A percentile compares a stretch with the other conserved stretches of the same genome.
These are phyloP conservation scores for Molorchus minor DNA, from an alignment of 2,888 invertebrate genomes.

Conservation along the genomic window DNA sequence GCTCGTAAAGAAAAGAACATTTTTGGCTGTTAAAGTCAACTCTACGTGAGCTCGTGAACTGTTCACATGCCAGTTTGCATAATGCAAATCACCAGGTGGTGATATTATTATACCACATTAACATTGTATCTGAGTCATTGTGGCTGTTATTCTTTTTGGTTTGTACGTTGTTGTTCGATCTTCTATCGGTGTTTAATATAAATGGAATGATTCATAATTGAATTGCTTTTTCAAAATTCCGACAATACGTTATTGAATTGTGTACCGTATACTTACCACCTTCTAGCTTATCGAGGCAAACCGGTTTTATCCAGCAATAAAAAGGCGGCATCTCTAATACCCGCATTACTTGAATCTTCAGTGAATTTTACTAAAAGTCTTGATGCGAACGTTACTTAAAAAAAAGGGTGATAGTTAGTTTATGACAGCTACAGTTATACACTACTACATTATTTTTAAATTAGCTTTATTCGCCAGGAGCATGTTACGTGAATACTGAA, in stretches of 20 bases:
- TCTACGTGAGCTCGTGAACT: constrained; percentile 39
- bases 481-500: too few relatives aligned
- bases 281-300: constrained; percentile 6
- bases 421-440: too few relatives aligned
- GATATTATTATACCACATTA: constrained; percentile 55
- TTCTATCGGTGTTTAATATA: constrained; percentile 24
- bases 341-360: too few relatives aligned
- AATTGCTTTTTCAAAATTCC: constrained; percentile 30
- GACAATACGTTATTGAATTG: constrained; percentile 31
- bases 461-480: too few relatives aligned
- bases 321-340: too few relatives aligned
- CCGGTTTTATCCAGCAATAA: too few relatives aligned
- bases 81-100: constrained; percentile 54
- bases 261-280: constrained; percentile 30
- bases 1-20: too few relatives aligned
- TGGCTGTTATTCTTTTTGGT: constrained; percentile 20
- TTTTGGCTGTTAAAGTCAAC: too few relatives aligned
- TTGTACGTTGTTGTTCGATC: constrained; percentile 3
- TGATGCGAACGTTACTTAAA: too few relatives aligned
- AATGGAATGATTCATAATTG: constrained; percentile 41
- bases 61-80: constrained; percentile 52
- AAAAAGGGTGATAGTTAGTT: too few relatives aligned
- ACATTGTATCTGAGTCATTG: constrained; percentile 48
- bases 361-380: too few relatives aligned
- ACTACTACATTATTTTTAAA: too few relatives aligned